Evolutionary conservation across 2,113 vertebrate species (phyloP).

Genomic region (Neodon shergylaensis): DNA sequence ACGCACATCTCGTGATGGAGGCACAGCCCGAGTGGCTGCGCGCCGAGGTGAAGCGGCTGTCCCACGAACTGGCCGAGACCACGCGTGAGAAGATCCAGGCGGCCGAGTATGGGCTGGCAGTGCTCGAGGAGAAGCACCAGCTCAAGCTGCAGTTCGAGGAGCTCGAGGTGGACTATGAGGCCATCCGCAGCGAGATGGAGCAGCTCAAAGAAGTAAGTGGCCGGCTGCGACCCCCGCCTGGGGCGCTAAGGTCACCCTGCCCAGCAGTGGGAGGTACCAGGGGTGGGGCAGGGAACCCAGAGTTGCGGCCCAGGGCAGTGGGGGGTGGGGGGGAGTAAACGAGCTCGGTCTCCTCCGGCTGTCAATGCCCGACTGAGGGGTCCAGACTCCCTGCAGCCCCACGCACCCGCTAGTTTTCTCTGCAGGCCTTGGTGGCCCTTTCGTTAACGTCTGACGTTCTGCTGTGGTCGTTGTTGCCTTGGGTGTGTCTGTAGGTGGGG

Average conservation of each 20-base stretch:
- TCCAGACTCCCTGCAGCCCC: not conserved
- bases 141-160: slow-evolving; percentile 95
- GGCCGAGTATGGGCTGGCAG: slow-evolving; percentile 96
- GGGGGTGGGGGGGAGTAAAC: too few relatives aligned
- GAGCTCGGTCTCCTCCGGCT: not conserved
- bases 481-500: not conserved
- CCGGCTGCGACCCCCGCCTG: not conserved
- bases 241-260: slow-evolving; percentile 14
- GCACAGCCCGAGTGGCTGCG: slow-evolving; percentile 94
- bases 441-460: not conserved
- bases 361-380: not conserved
- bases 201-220: slow-evolving; percentile 95
- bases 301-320: not conserved
- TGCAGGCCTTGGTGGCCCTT: not conserved
- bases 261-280: not conserved
- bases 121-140: slow-evolving; percentile 98
- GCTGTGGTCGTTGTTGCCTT: not conserved
- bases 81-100: slow-evolving; percentile 98
- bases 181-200: slow-evolving; percentile 93
- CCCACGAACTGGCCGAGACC: slow-evolving; percentile 94
- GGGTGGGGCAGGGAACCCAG: not conserved
- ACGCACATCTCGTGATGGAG: slow-evolving; percentile 90
- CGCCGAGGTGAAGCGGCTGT: slow-evolving; percentile 92
- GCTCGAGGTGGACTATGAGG: slow-evolving; percentile 94
- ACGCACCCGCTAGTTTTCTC: not conserved